Evolutionary conservation across 2,888 invertebrate species (phyloP).

Genomic region (Pyrrhosoma nymphula): DNA sequence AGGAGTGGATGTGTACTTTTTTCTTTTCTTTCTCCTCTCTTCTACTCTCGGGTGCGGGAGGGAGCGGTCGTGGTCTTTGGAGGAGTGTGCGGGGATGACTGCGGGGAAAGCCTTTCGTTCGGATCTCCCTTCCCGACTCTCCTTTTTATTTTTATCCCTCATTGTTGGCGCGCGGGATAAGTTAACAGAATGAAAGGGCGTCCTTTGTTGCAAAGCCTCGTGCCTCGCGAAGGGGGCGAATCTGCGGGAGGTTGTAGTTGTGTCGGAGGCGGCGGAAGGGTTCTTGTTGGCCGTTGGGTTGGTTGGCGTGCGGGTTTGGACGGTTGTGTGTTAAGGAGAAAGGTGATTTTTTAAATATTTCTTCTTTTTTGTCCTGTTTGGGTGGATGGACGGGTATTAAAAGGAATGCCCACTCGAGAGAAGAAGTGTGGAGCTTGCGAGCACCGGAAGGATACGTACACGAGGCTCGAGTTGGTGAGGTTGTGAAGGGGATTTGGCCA

Average conservation of each 20-base stretch:
- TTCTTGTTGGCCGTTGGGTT: neutral
- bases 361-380: neutral
- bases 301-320: neutral
- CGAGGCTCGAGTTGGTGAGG: neutral
- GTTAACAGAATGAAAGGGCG: conserved; percentile 57
- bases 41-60: neutral
- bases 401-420: neutral
- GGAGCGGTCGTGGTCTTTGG: neutral
- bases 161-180: conserved; percentile 54
- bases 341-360: neutral
- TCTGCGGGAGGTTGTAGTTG: too few relatives aligned
- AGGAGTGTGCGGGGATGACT: neutral
- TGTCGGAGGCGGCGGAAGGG: neutral
- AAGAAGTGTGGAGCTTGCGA: neutral
- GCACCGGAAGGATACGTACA: neutral
- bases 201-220: conserved; percentile 40
- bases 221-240: conserved; percentile 22
- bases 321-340: neutral
- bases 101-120: neutral
- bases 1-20: neutral
- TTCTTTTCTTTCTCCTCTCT: neutral
- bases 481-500: neutral
- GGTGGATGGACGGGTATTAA: neutral
- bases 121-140: neutral
- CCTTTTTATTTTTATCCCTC: conserved; percentile 38